Percentiles rank a stretch among this genome's conserved stretches.
These are phyloP conservation scores for Micronycteris hirsuta DNA, from an alignment of 2,113 vertebrate species.

Conservation along the genomic window DNA sequence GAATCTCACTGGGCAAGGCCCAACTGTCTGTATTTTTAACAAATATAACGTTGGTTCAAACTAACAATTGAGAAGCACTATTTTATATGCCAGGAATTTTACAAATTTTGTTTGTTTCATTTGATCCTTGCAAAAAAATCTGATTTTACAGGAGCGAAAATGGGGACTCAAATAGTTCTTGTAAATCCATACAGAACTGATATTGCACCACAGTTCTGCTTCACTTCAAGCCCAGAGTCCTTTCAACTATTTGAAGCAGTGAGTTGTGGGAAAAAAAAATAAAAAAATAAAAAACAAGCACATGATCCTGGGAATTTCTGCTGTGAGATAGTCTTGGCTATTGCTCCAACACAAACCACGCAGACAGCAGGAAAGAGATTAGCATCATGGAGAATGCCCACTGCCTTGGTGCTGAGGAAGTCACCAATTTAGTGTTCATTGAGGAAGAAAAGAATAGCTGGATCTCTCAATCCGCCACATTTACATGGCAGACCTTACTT, in stretches of 20 bases:
- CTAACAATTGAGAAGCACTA: background rate
- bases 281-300: background rate
- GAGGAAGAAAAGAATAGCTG: constrained; percentile 37
- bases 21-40: background rate
- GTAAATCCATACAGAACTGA: background rate
- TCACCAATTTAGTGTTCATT: constrained; percentile 55
- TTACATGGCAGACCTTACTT: constrained; percentile 65
- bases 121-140: background rate
- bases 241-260: constrained; percentile 29
- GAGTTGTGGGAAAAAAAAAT: background rate
- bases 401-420: background rate
- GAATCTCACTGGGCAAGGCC: background rate
- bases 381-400: background rate
- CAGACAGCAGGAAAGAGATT: constrained; percentile 14
- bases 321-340: background rate
- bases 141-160: background rate
- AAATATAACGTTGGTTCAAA: background rate
- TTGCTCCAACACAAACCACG: background rate
- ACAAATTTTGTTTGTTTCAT: background rate
- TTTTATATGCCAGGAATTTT: background rate
- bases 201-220: background rate
- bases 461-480: constrained; percentile 31
- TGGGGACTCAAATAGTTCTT: background rate
- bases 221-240: background rate
- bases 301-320: background rate